Conservation (phyloP, 2,888 invertebrate genomes). For the Eilema depressum region DNA sequence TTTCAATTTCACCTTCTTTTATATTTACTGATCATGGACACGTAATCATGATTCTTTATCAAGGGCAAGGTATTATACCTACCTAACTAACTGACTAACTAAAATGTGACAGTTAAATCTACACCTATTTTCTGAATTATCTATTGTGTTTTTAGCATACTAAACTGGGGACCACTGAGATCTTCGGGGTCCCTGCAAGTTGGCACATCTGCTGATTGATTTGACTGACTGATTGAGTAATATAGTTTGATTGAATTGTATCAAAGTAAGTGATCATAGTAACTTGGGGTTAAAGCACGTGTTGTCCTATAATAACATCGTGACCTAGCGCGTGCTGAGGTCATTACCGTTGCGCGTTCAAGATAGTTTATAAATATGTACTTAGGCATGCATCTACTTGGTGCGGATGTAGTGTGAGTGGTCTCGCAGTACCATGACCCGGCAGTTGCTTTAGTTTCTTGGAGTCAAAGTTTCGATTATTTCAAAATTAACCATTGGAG, state of each 20-base stretch:
- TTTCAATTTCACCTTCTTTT: background rate
- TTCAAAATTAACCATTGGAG: background rate
- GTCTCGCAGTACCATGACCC: background rate
- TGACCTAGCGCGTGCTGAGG: background rate
- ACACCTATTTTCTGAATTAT: background rate
- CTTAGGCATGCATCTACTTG: background rate
- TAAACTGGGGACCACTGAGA: background rate
- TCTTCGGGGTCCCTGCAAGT: background rate
- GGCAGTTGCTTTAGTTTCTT: background rate
- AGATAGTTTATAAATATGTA: background rate
- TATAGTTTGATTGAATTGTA: background rate
- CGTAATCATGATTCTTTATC: background rate
- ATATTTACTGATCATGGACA: background rate
- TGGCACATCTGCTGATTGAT: background rate
- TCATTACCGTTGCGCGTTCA: background rate
- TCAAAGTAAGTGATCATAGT: background rate
- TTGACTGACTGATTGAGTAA: background rate
- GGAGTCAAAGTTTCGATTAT: background rate
- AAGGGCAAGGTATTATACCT: background rate
- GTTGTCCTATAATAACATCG: background rate
- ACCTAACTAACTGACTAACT: no score
- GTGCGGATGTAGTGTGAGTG: background rate
- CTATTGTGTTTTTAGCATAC: background rate
- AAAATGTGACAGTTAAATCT: background rate
- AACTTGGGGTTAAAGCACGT: background rate